phyloP scores from a whole-genome alignment of 2,888 invertebrate species.

The Norana najaformis region DNA sequence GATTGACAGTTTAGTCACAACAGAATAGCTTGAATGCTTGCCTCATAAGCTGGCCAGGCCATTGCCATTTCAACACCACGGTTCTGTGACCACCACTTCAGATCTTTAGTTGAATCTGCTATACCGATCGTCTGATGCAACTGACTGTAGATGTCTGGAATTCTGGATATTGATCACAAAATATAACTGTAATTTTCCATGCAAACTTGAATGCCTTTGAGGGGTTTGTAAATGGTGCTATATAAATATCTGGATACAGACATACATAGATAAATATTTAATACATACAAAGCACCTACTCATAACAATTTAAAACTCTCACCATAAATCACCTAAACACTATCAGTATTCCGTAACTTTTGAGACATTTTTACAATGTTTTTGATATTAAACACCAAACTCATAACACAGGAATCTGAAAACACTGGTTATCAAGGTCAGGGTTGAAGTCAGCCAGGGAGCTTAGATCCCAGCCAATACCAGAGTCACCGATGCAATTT shows the following conservation, averaged over 20 bases:
- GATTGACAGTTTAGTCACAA: background rate
- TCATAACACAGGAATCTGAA: too few species aligned
- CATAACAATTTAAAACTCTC: too few species aligned
- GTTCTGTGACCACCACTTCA: slow-evolving; percentile 98
- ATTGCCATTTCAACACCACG: slow-evolving; percentile 98
- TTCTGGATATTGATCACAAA: slow-evolving; percentile 67
- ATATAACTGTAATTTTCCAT: background rate
- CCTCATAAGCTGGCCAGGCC: slow-evolving; percentile 99
- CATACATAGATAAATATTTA: background rate
- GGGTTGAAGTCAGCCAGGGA: too few species aligned
- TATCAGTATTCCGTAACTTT: too few species aligned
- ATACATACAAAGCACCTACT: too few species aligned
- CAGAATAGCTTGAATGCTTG: slow-evolving; percentile 59
- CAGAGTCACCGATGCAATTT: too few species aligned
- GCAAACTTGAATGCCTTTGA: background rate
- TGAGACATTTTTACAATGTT: too few species aligned
- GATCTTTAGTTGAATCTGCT: slow-evolving; percentile 91
- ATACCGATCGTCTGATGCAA: slow-evolving; percentile 91
- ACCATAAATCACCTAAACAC: too few species aligned
- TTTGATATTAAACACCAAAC: too few species aligned
- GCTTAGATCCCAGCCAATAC: too few species aligned
- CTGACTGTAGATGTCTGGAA: slow-evolving; percentile 95
- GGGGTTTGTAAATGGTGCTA: background rate
- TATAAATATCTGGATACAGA: background rate
- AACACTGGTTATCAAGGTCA: too few species aligned